phyloP scores from a whole-genome alignment of 2,888 invertebrate genomes.

The Pharmacophagus antenor region DNA sequence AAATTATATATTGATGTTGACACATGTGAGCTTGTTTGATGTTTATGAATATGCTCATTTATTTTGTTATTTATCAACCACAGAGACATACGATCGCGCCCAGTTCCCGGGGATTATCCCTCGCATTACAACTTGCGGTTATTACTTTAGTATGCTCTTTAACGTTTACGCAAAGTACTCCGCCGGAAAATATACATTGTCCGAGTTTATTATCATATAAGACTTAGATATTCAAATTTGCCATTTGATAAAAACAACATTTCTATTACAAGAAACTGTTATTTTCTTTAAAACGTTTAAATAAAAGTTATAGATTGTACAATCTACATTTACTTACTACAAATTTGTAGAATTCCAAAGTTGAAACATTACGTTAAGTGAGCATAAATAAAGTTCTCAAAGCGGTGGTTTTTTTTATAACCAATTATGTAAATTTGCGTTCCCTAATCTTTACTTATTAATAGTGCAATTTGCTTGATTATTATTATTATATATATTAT shows the following conservation, averaged over 20 bases:
- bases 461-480: neutral
- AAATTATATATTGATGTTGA: neutral
- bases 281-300: neutral
- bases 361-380: constrained; percentile 13
- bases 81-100: neutral
- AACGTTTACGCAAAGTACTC: neutral
- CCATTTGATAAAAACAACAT: too few relatives aligned
- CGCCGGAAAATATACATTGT: neutral
- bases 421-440: constrained; percentile 9
- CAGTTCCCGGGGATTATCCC: neutral
- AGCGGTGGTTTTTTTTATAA: constrained; percentile 9
- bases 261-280: neutral
- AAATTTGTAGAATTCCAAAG: constrained; percentile 11
- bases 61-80: neutral
- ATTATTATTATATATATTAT: too few relatives aligned
- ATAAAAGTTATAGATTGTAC: neutral
- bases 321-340: constrained; percentile 11
- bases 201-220: too few relatives aligned
- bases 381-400: constrained; percentile 13
- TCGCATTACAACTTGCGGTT: neutral
- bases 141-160: constrained; percentile 3
- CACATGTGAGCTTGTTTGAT: neutral
- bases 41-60: neutral
- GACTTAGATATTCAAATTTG: too few relatives aligned
- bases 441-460: constrained; percentile 2